Conservation (phyloP, 2,888 invertebrate genomes). For the Sarcophaga subvicina region DNA sequence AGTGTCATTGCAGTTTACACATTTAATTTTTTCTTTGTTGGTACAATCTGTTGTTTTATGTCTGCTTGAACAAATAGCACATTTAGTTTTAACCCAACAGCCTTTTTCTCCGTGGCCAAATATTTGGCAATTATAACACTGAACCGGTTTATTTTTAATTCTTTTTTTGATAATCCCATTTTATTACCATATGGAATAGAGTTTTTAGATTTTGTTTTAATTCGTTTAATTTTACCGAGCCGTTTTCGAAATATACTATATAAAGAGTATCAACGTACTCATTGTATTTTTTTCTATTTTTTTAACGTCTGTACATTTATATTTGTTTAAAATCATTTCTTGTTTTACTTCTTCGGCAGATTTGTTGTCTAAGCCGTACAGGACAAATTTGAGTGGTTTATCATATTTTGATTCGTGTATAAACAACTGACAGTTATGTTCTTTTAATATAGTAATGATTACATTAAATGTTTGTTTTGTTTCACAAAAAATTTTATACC, state of each 20-base stretch:
- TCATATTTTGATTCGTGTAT: conserved; percentile 48
- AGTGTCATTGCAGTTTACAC: too few species aligned
- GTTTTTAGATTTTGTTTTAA: conserved; percentile 50
- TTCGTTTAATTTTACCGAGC: conserved; percentile 42
- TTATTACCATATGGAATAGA: conserved; percentile 53
- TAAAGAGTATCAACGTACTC: conserved; percentile 48
- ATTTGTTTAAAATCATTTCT: conserved; percentile 50
- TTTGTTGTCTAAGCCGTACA: conserved; percentile 51
- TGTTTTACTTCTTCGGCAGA: conserved; percentile 40
- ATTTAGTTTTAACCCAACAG: conserved; percentile 51
- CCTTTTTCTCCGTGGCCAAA: conserved; percentile 60
- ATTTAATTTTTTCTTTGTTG: not conserved
- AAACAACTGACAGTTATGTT: conserved; percentile 53
- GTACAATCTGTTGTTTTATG: conserved; percentile 59
- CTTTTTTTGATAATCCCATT: conserved; percentile 61
- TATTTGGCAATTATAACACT: conserved; percentile 66
- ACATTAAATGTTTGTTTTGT: not conserved
- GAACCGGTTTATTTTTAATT: conserved; percentile 58
- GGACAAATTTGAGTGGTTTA: conserved; percentile 54
- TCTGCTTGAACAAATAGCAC: conserved; percentile 53
- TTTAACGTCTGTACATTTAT: conserved; percentile 62
- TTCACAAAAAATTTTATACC: conserved; percentile 62
- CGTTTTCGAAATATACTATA: conserved; percentile 52
- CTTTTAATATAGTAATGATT: conserved; percentile 40
- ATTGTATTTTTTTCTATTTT: conserved; percentile 43